Evolutionary conservation across 2,888 invertebrate genomes (phyloP), one percentile per base, ranked within the genome.

Genomic region (Diarsia mendica): DNA sequence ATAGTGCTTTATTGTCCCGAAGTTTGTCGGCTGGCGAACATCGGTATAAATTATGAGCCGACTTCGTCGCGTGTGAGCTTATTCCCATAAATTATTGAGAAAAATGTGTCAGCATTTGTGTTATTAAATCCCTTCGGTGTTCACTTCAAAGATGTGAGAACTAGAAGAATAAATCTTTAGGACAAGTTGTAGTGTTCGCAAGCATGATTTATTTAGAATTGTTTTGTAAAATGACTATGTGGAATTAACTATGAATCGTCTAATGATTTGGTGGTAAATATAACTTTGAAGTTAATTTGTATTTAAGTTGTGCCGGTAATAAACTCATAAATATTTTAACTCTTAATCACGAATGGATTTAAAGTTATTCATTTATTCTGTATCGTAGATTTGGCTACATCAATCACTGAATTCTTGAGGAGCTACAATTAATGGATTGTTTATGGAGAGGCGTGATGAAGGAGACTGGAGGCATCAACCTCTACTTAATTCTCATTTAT

Each of bases 1-100:
- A 90, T 90, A 91, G 91, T 90, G 92, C 93, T 94, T 93, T 93
- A 94, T 93, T 93, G 92, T 93, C 86, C 91, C 89, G 88, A 88
- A 91, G 89, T 92, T 89, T 86, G 89, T 88, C 89, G 87, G 85
- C 84, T 85, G 75, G 88, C 81, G 89, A 87, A 88, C 87, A 87
- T 87, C 87, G 87, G 85, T 85, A 89, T 93, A 91, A 93, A 90
- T 92, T 92, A 93, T 90, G 90, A 82, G 81, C 83, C 79, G 89
- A 88, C 89, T 89, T 90, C 88, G 90, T 90, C 89, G 90, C 90
- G 85, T 88, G 90, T 88, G 90, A 91, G 88, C 87, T 87, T 89
- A 85, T 87, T 79, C 87, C 81, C 85, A 91, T 91, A 92, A 92
- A 92, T 91, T 91, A 87, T 87, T 89, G 88, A 89, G 91, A 90